Evolutionary conservation across 2,888 invertebrate species (phyloP).

Genomic region (Prosopocoilus inquinatus): DNA sequence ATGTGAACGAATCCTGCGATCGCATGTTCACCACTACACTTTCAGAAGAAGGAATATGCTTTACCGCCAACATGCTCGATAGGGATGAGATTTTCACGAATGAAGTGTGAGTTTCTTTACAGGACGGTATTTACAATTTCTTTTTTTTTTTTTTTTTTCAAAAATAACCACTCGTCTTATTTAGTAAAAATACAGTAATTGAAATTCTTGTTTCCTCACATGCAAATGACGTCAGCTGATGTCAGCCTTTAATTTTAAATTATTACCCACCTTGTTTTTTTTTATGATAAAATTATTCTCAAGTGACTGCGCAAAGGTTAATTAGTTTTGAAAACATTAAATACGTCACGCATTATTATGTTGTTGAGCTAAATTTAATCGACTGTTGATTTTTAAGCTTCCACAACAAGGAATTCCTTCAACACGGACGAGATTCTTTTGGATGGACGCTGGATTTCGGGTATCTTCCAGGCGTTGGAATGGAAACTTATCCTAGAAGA

Average conservation of each 20-base stretch:
- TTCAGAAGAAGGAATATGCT: slow-evolving; percentile 73
- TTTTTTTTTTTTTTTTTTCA: too few species aligned
- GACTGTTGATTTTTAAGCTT: slow-evolving; percentile 14
- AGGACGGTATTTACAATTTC: too few species aligned
- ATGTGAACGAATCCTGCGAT: slow-evolving; percentile 52
- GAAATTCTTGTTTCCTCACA: too few species aligned
- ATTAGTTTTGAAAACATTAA: too few species aligned
- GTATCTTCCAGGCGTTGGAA: slow-evolving; percentile 49
- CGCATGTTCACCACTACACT: slow-evolving; percentile 63
- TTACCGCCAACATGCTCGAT: slow-evolving; percentile 68
- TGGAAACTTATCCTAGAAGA: slow-evolving; percentile 67
- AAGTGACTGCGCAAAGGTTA: too few species aligned
- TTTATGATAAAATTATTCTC: too few species aligned
- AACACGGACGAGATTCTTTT: slow-evolving; percentile 37
- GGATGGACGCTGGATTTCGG: slow-evolving; percentile 68
- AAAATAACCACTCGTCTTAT: too few species aligned
- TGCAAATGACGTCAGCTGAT: too few species aligned
- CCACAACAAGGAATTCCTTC: slow-evolving; percentile 39
- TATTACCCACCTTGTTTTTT: too few species aligned
- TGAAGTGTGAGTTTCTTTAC: slow-evolving; percentile 56
- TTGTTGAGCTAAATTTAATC: too few species aligned
- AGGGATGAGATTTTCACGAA: slow-evolving; percentile 60
- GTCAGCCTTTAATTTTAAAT: too few species aligned
- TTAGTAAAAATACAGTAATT: too few species aligned
- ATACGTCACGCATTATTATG: neutral